These are phyloP conservation scores for Porites australiensis DNA, from an alignment of 64 coral and sea anemone genomes.

Conservation along the genomic window DNA sequence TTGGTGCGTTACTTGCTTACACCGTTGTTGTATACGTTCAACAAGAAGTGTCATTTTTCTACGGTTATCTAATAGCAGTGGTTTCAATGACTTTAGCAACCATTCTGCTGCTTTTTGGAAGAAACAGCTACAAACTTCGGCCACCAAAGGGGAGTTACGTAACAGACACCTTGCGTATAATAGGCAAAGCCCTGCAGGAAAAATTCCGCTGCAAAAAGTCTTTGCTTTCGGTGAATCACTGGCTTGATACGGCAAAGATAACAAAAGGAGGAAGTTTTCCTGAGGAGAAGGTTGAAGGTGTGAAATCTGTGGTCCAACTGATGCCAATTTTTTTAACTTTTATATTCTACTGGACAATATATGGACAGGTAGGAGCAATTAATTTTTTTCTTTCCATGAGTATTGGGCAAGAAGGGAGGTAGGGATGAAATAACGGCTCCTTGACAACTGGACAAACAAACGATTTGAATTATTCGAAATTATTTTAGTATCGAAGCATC, in stretches of 20 bases:
- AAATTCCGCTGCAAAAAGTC: conserved; percentile 5
- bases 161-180: conserved; percentile 5
- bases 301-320: conserved; percentile 70
- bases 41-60: conserved; percentile 71
- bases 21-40: conserved; percentile 64
- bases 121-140: conserved; percentile 58
- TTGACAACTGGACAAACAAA: no score
- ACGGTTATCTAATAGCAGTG: conserved; percentile 66
- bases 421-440: no score
- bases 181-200: background rate
- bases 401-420: no score
- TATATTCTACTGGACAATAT: conserved; percentile 85
- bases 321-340: conserved; percentile 77
- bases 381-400: no score
- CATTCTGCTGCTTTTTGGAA: conserved; percentile 64
- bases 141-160: conserved; percentile 72
- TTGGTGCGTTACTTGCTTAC: conserved; percentile 51
- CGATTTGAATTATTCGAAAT: no score
- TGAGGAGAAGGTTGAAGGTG: conserved; percentile 66
- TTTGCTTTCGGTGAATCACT: background rate
- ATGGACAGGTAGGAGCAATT: conserved; percentile 53
- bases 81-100: conserved; percentile 69
- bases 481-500: no score
- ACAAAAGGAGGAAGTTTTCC: conserved; percentile 65
- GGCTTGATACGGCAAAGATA: conserved; percentile 28